These are phyloP conservation scores for Drymodes brunneopygia DNA, from an alignment of 2,113 vertebrate species.

Conservation along the genomic window DNA sequence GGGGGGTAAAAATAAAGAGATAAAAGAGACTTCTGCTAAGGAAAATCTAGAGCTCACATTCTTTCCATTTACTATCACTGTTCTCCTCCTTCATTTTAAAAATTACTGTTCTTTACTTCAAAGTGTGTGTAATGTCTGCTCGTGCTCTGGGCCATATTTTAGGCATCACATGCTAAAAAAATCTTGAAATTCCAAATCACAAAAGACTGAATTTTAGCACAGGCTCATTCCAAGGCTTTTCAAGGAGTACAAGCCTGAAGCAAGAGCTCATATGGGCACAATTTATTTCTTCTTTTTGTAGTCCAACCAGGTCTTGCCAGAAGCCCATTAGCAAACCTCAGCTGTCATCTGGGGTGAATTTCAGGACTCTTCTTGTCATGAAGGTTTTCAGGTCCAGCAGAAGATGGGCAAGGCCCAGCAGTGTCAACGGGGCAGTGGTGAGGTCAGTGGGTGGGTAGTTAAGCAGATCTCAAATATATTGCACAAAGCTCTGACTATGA, in stretches of 20 bases:
- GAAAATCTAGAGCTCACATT: neutral
- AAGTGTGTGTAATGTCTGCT: neutral
- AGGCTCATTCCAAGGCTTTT: neutral
- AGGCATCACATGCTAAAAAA: neutral
- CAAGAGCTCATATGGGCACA: neutral
- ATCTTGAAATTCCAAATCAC: neutral
- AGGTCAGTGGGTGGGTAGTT: constrained; percentile 27
- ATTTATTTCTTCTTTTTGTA: neutral
- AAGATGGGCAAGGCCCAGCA: neutral
- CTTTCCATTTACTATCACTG: neutral
- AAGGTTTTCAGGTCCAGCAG: neutral
- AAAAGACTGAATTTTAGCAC: neutral
- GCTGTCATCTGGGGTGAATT: neutral
- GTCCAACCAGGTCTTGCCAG: neutral
- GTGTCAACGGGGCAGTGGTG: neutral
- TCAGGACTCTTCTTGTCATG: neutral
- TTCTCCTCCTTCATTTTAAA: neutral
- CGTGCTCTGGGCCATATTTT: neutral
- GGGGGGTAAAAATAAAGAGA: neutral
- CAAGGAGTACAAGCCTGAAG: neutral
- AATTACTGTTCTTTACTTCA: neutral
- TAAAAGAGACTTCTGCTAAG: neutral
- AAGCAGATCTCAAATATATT: neutral
- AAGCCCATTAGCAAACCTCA: neutral
- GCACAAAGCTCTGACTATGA: constrained; percentile 26